Conservation (phyloP, 2,888 invertebrate genomes). For the Junonia oenone region DNA sequence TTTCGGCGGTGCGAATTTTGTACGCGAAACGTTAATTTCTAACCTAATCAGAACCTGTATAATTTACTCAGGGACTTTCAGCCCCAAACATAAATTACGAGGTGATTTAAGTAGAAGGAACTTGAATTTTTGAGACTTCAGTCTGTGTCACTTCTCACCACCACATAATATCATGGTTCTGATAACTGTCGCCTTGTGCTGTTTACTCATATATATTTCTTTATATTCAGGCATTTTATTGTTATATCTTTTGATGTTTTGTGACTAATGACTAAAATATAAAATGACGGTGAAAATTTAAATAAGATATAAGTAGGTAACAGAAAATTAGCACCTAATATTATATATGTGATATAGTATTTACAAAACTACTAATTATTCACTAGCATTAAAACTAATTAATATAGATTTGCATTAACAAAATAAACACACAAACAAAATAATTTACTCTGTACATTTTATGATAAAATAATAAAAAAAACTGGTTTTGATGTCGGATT, state of each 20-base stretch:
- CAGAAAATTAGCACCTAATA: conserved; percentile 69
- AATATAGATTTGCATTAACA: conserved; percentile 56
- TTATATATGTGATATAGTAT: conserved; percentile 66
- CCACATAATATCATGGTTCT: conserved; percentile 61
- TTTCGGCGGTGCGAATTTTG: conserved; percentile 59
- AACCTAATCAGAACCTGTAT: conserved; percentile 80
- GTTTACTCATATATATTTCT: conserved; percentile 35
- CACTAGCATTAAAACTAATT: conserved; percentile 65
- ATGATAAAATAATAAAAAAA: conserved; percentile 44
- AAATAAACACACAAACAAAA: conserved; percentile 62
- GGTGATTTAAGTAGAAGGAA: conserved; percentile 79
- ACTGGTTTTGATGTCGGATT: conserved; percentile 54
- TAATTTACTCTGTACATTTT: conserved; percentile 73
- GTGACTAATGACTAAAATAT: conserved; percentile 50
- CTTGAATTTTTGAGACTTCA: conserved; percentile 54
- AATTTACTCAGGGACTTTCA: conserved; percentile 70
- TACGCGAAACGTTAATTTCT: conserved; percentile 57
- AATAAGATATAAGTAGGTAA: conserved; percentile 42
- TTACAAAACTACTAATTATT: conserved; percentile 61
- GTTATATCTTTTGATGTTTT: conserved; percentile 41
- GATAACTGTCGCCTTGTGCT: conserved; percentile 62
- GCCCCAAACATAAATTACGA: conserved; percentile 75
- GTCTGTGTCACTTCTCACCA: conserved; percentile 72
- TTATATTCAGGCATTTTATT: conserved; percentile 20
- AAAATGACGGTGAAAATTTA: conserved; percentile 37